Evolutionary conservation across 2,888 invertebrate species (phyloP), one percentile per base, ranked within the genome.

Genomic region (Calliphora vomitoria): DNA sequence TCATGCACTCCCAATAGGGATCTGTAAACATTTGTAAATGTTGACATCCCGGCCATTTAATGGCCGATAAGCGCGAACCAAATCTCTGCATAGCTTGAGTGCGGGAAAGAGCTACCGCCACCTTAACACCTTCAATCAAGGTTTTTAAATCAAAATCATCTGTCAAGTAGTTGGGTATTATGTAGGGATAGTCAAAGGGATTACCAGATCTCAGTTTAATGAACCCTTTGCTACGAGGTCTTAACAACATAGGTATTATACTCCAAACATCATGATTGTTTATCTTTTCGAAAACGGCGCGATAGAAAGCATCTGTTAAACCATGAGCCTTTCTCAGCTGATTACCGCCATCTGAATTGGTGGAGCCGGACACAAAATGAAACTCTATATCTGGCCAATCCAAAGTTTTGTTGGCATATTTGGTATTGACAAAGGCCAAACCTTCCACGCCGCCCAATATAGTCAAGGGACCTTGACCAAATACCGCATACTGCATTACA

Each of bases 381-480:
- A 98, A 96, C 91, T 98, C 97, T 50, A 98, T 97, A 90, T 98
- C 98, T 0, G 98, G 98, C 92, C 96, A 97, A 91, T 98, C 98
- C 1, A 97, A 95, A 0, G 96, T 95, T 0, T 95, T 95, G 90
- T 98, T 98, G 0, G 95, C 96, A 90, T 96, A 98, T 92, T 97
- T 97, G 0, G 98, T 98, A 89, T 97, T 97, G 18, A 98, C 97
- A 92, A 97, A 98, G 0, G 96, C 98, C n/a, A 98, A 93, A 0
- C 97, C 97, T 94, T 98, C 98, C 0, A 98, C 98, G 0, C 98
- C 98, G 0, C 98, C 98, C 92, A 98, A 95, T 3, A 98, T 96
- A 0, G 98, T 98, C 44, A 98, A 93, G 0, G 97, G 98, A 0
- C 98, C 98, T 90, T 96, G 96, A 0, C 97, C 97, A 83, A 97